Evolutionary conservation across 2,113 vertebrate genomes (phyloP), one percentile per base, ranked within the genome.

Genomic region (Cacatua alba): DNA sequence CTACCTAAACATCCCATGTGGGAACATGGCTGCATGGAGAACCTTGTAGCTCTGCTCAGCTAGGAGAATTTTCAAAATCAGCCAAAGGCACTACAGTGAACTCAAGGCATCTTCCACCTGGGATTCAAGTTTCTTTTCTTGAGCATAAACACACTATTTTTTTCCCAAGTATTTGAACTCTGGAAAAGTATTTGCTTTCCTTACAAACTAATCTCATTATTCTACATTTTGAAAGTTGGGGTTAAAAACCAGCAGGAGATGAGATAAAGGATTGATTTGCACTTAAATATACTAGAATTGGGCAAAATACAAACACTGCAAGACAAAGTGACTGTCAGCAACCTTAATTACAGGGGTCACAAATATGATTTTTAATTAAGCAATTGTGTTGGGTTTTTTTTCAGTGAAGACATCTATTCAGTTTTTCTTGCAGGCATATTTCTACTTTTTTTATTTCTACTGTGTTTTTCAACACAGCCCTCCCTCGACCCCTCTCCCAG

Each of bases 301-400:
- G 88, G 76, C 76, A 95, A 90, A 95, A 86, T 55, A 90, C 55
- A 75, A 96, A 86, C 62, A 71, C 16, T 10, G 14, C 35, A 78
- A 81, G 79, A 90, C 70, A 90, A 83, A 93, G 60, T 72, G 46
- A 57, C 35, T 77, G 71, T 46, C 86, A 74, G 64, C 17, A 90
- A 70, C 48, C 6, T 19, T 79, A 94, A 89, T 86, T 82, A 88
- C 20, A 86, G 16, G 9, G 48, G 37, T 63, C 43, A 88, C 33
- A 94, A 81, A 82, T 37, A 84, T 28, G 43, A 39, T 84, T 91
- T 78, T 29, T 64, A 79, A 71, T 82, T 64, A 82, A 92, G 51
- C 26, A 64, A 51, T 13, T 44, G 17, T 55, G 74, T 74, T 75
- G 41, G 41, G 41, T 57, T 81, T 57, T 79, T 69, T 77, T 55